Base-by-base conservation (phyloP, 2,797 vertebrate genomes). In the Spea hammondii region DNA sequence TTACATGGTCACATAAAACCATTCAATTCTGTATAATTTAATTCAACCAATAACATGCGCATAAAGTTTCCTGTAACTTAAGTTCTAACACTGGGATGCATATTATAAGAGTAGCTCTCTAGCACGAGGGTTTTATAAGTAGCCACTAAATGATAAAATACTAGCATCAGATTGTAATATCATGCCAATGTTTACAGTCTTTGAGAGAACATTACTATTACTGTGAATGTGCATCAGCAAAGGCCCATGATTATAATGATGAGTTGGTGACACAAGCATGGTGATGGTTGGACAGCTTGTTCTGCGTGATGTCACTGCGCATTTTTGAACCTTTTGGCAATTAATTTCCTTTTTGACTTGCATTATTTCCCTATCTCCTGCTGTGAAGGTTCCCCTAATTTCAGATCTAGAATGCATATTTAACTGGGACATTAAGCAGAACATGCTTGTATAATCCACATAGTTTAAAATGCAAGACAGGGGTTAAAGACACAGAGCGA, bases 401-500 rank as follows among this genome's bases (percentile, higher is more conserved):
- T 4, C 59, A 10, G n/a, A 17, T 62, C 59, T 62, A 62, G 32
- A 17, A 17, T 32, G 9, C n/a, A 62, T 62, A 62, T 62, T 62
- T 17, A 17, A 14, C n/a, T 62, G 1, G 9, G 32, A 62, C 4
- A 62, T 17, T 3, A 62, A 17, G n/a, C 59, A 32, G n/a, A 62
- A 62, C 59, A 62, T 17, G 14, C n/a, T 17, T 62, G 59, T 6
- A 32, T 32, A 7, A 45, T 45, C 32, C 45, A 11, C 17, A 59
- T 17, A 64, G 14, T 4, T 55, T 17, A 4, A n/a, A 59, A 46
- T 65, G 47, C 44, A 17, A 66, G 47, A 14, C 65, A 77, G 2
- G 55, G 54, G 45, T 73, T 67, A 73, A 79, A 69, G 70, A 59
- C 59, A 66, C 65, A 50, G 17, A 9, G 10, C 46, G n/a, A 48